Percentiles rank a stretch among this genome's conserved stretches.
These are phyloP conservation scores for Sciurus carolinensis DNA, from an alignment of 2,797 vertebrate genomes.

Conservation along the genomic window DNA sequence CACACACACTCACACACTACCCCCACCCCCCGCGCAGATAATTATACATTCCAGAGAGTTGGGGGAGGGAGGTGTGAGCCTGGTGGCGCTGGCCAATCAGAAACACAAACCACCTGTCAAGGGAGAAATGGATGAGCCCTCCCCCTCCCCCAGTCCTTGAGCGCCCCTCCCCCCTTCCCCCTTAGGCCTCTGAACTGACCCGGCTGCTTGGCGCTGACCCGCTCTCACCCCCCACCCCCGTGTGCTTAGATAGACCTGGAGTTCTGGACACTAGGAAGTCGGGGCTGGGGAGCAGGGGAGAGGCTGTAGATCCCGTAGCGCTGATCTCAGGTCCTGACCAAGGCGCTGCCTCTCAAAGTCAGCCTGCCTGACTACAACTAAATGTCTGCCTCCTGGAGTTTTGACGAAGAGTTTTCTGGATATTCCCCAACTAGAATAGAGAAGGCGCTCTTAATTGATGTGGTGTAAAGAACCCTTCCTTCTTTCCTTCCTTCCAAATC, in stretches of 20 bases:
- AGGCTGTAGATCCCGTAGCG: not conserved
- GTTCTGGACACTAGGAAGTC: conserved; percentile 78
- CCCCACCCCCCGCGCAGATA: conserved; percentile 89
- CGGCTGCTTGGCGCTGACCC: conserved; percentile 85
- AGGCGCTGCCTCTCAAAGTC: conserved; percentile 45
- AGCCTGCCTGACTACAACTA: not conserved
- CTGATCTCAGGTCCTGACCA: conserved; percentile 17
- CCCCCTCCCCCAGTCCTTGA: conserved; percentile 78
- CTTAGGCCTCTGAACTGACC: conserved; percentile 83
- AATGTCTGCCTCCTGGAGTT: conserved; percentile 52
- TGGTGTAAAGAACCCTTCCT: conserved; percentile 9
- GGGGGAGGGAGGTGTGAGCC: conserved; percentile 87
- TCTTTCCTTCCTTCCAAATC: conserved; percentile 11
- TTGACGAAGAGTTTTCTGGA: conserved; percentile 23
- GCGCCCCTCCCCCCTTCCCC: conserved; percentile 79
- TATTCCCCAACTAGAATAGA: not conserved
- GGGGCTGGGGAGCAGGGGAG: not conserved
- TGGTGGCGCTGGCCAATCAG: conserved; percentile 90
- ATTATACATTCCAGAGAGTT: conserved; percentile 90
- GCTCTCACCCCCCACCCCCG: conserved; percentile 77
- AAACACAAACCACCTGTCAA: conserved; percentile 87
- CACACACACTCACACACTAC: conserved; percentile 74
- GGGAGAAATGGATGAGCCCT: conserved; percentile 84
- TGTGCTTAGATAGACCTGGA: conserved; percentile 83
- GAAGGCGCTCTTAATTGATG: conserved; percentile 48